Evolutionary conservation across 1,140 invertebrate species (phyloP).

Genomic region (Eupristina koningsbergeri): DNA sequence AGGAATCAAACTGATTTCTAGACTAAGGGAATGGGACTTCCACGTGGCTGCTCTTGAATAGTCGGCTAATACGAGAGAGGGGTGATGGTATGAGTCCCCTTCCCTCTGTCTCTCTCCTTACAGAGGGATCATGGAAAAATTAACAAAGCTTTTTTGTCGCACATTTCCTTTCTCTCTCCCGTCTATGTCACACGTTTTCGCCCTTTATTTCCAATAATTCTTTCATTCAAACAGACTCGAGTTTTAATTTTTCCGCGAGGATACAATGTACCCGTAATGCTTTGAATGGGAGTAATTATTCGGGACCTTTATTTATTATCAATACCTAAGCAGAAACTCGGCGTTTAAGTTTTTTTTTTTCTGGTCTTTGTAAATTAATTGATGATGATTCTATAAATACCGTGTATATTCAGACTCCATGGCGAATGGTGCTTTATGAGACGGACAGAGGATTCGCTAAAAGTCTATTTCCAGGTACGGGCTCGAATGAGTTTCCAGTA

Average conservation of each 20-base stretch:
- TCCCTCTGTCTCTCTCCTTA: slow-evolving; percentile 38
- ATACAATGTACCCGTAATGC: no score
- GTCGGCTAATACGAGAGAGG: slow-evolving; percentile 55
- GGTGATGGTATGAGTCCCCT: slow-evolving; percentile 7
- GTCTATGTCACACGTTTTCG: slow-evolving; percentile 45
- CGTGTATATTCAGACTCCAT: background rate
- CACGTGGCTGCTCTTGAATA: slow-evolving; percentile 64
- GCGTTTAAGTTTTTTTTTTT: background rate
- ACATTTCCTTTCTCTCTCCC: slow-evolving; percentile 48
- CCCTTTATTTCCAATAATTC: slow-evolving; percentile 51
- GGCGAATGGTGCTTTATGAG: background rate
- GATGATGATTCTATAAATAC: slow-evolving; percentile 1
- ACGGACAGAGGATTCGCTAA: background rate
- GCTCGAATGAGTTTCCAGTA: background rate
- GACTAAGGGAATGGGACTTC: slow-evolving; percentile 65
- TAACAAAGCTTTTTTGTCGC: slow-evolving; percentile 64
- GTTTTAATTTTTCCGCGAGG: slow-evolving; percentile 10
- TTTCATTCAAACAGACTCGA: slow-evolving; percentile 16
- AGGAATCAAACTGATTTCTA: slow-evolving; percentile 46
- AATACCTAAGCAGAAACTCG: no score
- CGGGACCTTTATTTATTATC: slow-evolving; percentile 11
- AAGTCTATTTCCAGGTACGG: background rate
- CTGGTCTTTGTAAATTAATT: background rate
- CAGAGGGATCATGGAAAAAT: slow-evolving; percentile 60
- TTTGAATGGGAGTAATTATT: slow-evolving; percentile 40